Evolutionary conservation across 30 jellyfish, hydroid and myxozoan genomes (phyloP).

Genomic region (Morbakka virulenta): DNA sequence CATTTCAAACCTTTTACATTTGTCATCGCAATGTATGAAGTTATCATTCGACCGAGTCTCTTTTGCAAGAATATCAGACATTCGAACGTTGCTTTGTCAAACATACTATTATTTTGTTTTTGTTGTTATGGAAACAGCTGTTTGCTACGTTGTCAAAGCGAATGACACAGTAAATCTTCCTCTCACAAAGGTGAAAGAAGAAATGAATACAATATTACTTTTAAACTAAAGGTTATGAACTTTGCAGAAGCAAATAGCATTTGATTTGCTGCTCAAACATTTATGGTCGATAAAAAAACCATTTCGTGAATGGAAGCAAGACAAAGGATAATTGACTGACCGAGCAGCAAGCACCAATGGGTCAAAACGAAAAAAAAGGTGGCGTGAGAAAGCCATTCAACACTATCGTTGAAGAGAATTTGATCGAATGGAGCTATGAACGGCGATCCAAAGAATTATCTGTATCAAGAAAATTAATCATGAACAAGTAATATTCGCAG

Average conservation of each 20-base stretch:
- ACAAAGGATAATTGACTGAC: not conserved
- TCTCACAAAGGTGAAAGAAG: constrained; percentile 7
- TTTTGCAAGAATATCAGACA: too few species aligned
- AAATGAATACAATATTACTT: not conserved
- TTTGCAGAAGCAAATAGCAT: constrained; percentile 1
- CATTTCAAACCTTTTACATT: too few species aligned
- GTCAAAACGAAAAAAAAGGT: not conserved
- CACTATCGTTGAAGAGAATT: not conserved
- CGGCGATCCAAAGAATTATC: not conserved
- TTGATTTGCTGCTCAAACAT: not conserved
- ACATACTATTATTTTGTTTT: too few species aligned
- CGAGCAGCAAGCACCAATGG: constrained; percentile 13
- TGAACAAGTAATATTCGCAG: not conserved
- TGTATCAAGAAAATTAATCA: not conserved
- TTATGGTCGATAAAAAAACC: not conserved
- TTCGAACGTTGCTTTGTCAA: too few species aligned
- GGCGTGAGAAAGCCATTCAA: not conserved
- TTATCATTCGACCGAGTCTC: too few species aligned
- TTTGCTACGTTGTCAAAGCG: too few species aligned
- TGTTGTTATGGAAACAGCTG: too few species aligned
- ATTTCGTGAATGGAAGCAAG: too few species aligned
- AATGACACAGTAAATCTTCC: too few species aligned
- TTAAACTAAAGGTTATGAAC: not conserved
- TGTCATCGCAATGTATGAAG: too few species aligned
- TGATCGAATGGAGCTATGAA: not conserved